Percentiles rank a stretch among this genome's conserved stretches.
phyloP scores from a whole-genome alignment of 1,140 invertebrate species.

The Holotrichia oblita region DNA sequence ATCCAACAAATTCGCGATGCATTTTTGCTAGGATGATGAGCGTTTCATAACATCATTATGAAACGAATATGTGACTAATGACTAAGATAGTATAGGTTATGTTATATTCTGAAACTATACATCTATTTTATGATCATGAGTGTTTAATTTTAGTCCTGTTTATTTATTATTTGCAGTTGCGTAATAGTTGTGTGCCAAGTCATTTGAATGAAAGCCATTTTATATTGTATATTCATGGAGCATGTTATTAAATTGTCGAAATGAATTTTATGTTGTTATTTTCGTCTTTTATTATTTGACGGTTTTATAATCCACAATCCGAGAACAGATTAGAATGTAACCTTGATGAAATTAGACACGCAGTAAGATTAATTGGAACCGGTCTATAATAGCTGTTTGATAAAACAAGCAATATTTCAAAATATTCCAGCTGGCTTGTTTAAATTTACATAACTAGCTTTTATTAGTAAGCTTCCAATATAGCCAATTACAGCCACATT shows the following conservation, averaged over 20 bases:
- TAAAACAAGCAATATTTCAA: too few relatives aligned
- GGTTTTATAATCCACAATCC: not conserved
- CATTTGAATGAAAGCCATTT: not conserved
- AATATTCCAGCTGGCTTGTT: too few relatives aligned
- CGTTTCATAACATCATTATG: not conserved
- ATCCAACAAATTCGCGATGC: not conserved
- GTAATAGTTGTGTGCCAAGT: not conserved
- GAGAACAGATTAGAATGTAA: not conserved
- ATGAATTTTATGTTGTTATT: not conserved
- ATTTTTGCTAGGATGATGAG: not conserved
- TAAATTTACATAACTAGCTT: too few relatives aligned
- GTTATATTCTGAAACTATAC: not conserved
- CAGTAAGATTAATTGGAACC: not conserved
- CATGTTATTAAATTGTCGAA: constrained; percentile 8
- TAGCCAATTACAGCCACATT: too few relatives aligned
- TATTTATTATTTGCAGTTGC: not conserved
- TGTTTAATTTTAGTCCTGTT: not conserved
- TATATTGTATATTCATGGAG: not conserved
- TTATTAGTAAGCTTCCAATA: too few relatives aligned
- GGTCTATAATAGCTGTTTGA: not conserved
- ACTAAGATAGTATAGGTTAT: not conserved
- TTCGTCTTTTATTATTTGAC: constrained; percentile 1
- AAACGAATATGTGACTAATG: not conserved
- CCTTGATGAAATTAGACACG: not conserved
- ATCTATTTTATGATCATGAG: not conserved